phyloP scores from a whole-genome alignment of 2,113 vertebrate species.

The Cryptomyrus ogoouensis region DNA sequence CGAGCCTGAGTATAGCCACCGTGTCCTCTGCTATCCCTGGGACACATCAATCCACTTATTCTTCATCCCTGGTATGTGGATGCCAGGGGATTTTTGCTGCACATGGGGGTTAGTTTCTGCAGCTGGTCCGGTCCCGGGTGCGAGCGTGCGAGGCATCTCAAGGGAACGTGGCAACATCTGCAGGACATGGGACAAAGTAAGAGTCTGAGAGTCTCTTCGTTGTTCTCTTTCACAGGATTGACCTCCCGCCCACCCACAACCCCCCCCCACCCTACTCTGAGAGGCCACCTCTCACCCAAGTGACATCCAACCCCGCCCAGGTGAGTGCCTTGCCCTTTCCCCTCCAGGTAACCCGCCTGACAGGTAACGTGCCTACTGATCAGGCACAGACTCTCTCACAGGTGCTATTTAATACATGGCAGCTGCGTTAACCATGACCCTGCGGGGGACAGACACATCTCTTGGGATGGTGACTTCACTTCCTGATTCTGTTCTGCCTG shows the following conservation, averaged over 20 bases:
- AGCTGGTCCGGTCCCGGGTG: neutral
- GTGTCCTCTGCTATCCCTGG: neutral
- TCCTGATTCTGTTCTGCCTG: neutral
- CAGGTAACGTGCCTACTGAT: neutral
- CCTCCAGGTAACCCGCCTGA: slow-evolving; percentile 50
- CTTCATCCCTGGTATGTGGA: neutral
- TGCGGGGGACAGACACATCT: neutral
- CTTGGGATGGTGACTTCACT: neutral
- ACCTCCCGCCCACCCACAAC: slow-evolving; percentile 69
- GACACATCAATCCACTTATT: neutral
- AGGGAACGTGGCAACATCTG: neutral
- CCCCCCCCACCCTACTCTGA: slow-evolving; percentile 61
- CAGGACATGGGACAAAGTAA: neutral
- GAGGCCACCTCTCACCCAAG: slow-evolving; percentile 50
- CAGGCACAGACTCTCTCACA: neutral
- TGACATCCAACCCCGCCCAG: slow-evolving; percentile 55
- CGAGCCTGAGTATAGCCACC: neutral
- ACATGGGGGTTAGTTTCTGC: neutral
- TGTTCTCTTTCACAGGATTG: slow-evolving; percentile 50
- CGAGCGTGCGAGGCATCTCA: neutral
- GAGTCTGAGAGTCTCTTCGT: no score
- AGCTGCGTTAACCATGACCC: neutral
- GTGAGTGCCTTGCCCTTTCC: slow-evolving; percentile 40
- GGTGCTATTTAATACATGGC: neutral
- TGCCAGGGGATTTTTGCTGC: neutral